Percentiles rank a stretch among this genome's conserved stretches.
phyloP scores from a whole-genome alignment of 2,113 vertebrate species.

The Orientallactaga bullata region DNA sequence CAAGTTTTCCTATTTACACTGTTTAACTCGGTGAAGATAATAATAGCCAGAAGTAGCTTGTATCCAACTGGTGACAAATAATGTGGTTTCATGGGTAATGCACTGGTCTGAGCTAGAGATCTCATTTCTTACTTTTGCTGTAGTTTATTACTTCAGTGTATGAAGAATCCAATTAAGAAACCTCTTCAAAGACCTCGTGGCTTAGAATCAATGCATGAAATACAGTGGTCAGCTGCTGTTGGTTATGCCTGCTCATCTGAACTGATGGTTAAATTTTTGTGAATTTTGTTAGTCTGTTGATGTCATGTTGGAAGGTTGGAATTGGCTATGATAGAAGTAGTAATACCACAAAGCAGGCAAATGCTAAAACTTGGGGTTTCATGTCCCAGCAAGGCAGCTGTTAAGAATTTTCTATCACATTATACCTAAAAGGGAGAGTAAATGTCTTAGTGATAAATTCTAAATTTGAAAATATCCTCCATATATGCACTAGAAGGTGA shows the following conservation, averaged over 20 bases:
- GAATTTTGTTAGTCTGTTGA: constrained; percentile 21
- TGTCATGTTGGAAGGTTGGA: neutral
- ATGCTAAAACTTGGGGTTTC: constrained; percentile 25
- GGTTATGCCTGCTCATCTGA: neutral
- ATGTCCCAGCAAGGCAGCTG: neutral
- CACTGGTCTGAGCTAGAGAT: neutral
- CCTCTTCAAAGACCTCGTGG: constrained; percentile 9
- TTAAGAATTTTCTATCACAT: constrained; percentile 43
- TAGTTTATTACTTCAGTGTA: neutral
- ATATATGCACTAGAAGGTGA: neutral
- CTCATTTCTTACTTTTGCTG: constrained; percentile 18
- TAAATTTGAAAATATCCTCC: neutral
- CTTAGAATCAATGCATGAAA: constrained; percentile 11
- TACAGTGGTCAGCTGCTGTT: neutral
- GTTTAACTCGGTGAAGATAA: constrained; percentile 34
- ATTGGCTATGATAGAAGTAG: neutral
- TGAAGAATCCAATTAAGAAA: constrained; percentile 35
- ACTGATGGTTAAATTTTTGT: constrained; percentile 24
- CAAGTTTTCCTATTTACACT: neutral
- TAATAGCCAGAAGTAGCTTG: constrained; percentile 11
- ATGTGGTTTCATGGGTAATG: constrained; percentile 48
- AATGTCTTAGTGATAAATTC: neutral
- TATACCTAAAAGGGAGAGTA: neutral
- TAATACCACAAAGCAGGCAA: constrained; percentile 15
- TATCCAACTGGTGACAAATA: neutral